A percentile compares a stretch with the other conserved stretches of the same genome.
Evolutionary conservation across 2,888 invertebrate genomes (phyloP).

Genomic region (Apamea anceps): DNA sequence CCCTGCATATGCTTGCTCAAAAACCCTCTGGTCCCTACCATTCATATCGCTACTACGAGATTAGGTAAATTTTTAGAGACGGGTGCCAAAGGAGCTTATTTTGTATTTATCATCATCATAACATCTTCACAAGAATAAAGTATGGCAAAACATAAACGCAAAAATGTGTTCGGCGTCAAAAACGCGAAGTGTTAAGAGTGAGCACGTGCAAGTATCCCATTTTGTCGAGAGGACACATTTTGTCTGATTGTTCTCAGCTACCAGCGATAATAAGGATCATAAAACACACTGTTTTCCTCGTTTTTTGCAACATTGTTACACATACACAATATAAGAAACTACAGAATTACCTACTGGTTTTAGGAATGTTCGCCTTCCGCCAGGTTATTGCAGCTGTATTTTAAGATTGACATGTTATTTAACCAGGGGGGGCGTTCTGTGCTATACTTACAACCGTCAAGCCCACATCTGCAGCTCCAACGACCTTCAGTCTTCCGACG

Average conservation of each 20-base stretch:
- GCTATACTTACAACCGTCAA: no score
- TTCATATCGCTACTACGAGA: not conserved
- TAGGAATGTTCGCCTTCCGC: not conserved
- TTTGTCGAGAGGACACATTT: constrained; percentile 34
- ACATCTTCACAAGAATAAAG: not conserved
- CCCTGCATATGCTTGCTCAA: no score
- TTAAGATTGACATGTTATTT: no score
- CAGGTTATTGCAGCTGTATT: not conserved
- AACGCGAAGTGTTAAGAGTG: constrained; percentile 6
- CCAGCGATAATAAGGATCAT: constrained; percentile 47
- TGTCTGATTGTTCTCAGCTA: constrained; percentile 49
- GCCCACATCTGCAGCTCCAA: no score
- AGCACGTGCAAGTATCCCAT: constrained; percentile 22
- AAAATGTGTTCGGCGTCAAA: constrained; percentile 9
- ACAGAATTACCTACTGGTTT: constrained; percentile 8
- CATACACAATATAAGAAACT: not conserved
- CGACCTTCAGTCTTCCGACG: no score
- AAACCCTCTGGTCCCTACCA: no score
- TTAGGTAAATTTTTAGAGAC: not conserved
- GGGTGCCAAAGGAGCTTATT: not conserved
- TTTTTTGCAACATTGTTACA: constrained; percentile 40
- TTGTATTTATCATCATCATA: not conserved
- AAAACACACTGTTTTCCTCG: constrained; percentile 43
- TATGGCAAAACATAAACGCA: not conserved
- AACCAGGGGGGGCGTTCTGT: no score